Percentiles rank a stretch among this genome's conserved stretches.
phyloP scores from a whole-genome alignment of 2,113 vertebrate genomes.

The Willisornis vidua region DNA sequence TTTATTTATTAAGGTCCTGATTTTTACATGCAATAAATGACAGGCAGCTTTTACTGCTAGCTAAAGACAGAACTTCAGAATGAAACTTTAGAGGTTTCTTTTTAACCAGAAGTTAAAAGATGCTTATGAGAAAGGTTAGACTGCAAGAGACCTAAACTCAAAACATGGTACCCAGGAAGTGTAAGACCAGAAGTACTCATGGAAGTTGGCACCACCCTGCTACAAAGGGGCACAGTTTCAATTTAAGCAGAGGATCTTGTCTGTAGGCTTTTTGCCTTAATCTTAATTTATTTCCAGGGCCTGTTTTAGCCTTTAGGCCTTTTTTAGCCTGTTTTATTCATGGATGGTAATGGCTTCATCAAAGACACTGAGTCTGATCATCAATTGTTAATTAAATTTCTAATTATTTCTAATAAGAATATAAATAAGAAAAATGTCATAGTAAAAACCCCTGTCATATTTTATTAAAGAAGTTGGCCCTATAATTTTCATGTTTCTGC shows the following conservation, averaged over 20 bases:
- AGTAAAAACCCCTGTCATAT: not conserved
- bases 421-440: constrained; percentile 19
- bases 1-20: not conserved
- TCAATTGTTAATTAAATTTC: constrained; percentile 41
- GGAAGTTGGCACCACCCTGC: not conserved
- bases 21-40: not conserved
- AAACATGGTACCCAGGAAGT: not conserved
- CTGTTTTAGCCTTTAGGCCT: not conserved
- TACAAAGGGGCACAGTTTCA: not conserved
- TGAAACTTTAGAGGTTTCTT: not conserved
- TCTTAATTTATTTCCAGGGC: not conserved
- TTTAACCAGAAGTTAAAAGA: not conserved
- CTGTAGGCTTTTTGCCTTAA: not conserved
- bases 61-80: not conserved
- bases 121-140: not conserved
- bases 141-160: not conserved
- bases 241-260: not conserved
- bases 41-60: not conserved
- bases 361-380: not conserved
- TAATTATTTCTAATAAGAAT: constrained; percentile 40
- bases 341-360: not conserved
- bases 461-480: constrained; percentile 34
- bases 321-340: not conserved
- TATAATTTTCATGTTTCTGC: constrained; percentile 30
- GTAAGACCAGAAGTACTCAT: not conserved